A percentile compares a stretch with the other conserved stretches of the same genome.
These are phyloP conservation scores for Pyrochroa serraticornis DNA, from an alignment of 2,888 invertebrate species.

Conservation along the genomic window DNA sequence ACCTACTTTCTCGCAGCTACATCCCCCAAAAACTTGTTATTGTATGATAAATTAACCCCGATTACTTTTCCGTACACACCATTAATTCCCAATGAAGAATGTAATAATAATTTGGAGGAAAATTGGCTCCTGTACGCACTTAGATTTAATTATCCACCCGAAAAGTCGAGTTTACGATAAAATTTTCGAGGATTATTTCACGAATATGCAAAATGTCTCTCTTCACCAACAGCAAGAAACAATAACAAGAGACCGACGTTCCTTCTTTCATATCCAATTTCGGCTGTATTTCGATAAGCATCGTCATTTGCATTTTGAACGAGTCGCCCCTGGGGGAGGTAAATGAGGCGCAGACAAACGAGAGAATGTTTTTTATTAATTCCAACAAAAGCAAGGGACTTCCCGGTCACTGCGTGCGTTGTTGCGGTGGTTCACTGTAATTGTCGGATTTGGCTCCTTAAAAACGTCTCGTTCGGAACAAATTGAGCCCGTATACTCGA, in stretches of 20 bases:
- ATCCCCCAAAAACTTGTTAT: too few species aligned
- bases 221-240: slow-evolving; percentile 11
- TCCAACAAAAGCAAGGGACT: slow-evolving; percentile 16
- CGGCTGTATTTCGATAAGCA: slow-evolving; percentile 21
- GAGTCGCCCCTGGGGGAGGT: slow-evolving; percentile 17
- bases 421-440: slow-evolving; percentile 12
- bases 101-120: too few species aligned
- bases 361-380: slow-evolving; percentile 22
- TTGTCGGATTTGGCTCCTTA: slow-evolving; percentile 15
- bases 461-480: slow-evolving; percentile 15
- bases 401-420: slow-evolving; percentile 6
- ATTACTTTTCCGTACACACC: too few species aligned
- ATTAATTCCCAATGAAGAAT: too few species aligned
- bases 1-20: too few species aligned
- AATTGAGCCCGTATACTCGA: slow-evolving; percentile 4
- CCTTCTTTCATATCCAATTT: slow-evolving; percentile 22
- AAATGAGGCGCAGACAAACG: slow-evolving; percentile 20
- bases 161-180: too few species aligned
- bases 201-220: slow-evolving; percentile 6
- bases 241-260: slow-evolving; percentile 11
- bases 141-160: too few species aligned
- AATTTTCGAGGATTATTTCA: not conserved
- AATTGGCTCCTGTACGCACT: too few species aligned
- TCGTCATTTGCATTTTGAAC: slow-evolving; percentile 27
- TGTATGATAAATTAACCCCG: too few species aligned